Evolutionary conservation across 2,113 vertebrate species (phyloP).

Genomic region (Naja naja): DNA sequence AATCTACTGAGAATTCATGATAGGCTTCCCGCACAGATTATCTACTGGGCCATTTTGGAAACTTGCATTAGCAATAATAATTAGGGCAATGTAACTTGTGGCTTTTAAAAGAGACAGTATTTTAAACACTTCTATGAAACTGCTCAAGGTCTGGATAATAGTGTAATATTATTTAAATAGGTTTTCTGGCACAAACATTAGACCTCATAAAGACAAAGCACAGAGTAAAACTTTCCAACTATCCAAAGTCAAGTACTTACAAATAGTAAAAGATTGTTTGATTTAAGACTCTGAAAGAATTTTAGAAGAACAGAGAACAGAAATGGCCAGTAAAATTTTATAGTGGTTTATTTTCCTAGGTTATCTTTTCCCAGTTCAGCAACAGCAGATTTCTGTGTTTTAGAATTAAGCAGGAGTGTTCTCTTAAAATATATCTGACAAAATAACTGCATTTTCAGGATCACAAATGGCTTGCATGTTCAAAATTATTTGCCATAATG

Average conservation of each 20-base stretch:
- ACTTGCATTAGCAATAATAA: background rate
- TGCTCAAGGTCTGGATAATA: background rate
- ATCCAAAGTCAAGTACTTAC: conserved; percentile 6
- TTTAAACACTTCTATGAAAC: background rate
- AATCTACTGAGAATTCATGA: background rate
- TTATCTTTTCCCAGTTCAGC: background rate
- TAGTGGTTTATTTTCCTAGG: background rate
- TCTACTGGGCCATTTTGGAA: background rate
- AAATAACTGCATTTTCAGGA: background rate
- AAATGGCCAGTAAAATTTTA: conserved; percentile 10
- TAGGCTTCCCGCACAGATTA: background rate
- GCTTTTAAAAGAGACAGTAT: background rate
- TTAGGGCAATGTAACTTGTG: background rate
- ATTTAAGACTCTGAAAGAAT: conserved; percentile 18
- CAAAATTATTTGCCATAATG: background rate
- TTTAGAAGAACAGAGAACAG: background rate
- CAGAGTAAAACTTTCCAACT: conserved; percentile 4
- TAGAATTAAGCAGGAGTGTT: background rate
- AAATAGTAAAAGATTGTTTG: conserved; percentile 2
- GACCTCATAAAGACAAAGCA: background rate
- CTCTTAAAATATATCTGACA: background rate
- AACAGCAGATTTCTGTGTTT: conserved; percentile 12
- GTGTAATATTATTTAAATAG: background rate
- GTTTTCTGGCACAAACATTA: background rate
- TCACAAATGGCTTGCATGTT: background rate